phyloP scores from a whole-genome alignment of 2,888 invertebrate genomes.

The Chrysolina oricalcia region DNA sequence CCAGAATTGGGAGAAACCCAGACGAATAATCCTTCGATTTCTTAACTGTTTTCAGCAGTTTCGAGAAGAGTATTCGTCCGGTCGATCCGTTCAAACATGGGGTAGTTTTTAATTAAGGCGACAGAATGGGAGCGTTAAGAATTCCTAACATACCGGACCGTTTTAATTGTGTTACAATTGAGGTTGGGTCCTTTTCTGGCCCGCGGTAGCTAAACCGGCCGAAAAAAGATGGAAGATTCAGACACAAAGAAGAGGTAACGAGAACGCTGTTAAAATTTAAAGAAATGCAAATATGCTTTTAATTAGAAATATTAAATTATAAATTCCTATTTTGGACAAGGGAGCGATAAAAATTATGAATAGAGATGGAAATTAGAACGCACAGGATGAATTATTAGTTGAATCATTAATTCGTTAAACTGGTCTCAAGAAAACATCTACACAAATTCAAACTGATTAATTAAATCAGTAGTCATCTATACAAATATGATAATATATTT shows the following conservation, averaged over 20 bases:
- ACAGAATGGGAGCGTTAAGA: slow-evolving; percentile 71
- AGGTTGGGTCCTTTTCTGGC: slow-evolving; percentile 58
- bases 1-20: slow-evolving; percentile 65
- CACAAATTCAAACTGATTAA: too few relatives aligned
- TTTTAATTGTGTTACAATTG: slow-evolving; percentile 69
- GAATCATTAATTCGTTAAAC: neutral
- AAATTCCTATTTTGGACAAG: slow-evolving; percentile 61
- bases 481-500: too few relatives aligned
- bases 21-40: slow-evolving; percentile 45
- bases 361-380: slow-evolving; percentile 11
- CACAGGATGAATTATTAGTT: neutral
- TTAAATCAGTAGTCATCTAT: too few relatives aligned
- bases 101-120: slow-evolving; percentile 72
- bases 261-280: slow-evolving; percentile 57
- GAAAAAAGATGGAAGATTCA: slow-evolving; percentile 47
- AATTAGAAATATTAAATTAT: slow-evolving; percentile 71
- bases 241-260: slow-evolving; percentile 61
- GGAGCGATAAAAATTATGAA: slow-evolving; percentile 43
- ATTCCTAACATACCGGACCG: slow-evolving; percentile 70
- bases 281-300: slow-evolving; percentile 70
- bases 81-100: slow-evolving; percentile 62
- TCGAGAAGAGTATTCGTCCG: slow-evolving; percentile 48
- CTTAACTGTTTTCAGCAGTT: slow-evolving; percentile 27
- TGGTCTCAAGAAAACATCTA: neutral
- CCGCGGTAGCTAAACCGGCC: slow-evolving; percentile 5